Conservation (phyloP, 2,797 vertebrate genomes). For the Oreonectes daqikongensis region DNA sequence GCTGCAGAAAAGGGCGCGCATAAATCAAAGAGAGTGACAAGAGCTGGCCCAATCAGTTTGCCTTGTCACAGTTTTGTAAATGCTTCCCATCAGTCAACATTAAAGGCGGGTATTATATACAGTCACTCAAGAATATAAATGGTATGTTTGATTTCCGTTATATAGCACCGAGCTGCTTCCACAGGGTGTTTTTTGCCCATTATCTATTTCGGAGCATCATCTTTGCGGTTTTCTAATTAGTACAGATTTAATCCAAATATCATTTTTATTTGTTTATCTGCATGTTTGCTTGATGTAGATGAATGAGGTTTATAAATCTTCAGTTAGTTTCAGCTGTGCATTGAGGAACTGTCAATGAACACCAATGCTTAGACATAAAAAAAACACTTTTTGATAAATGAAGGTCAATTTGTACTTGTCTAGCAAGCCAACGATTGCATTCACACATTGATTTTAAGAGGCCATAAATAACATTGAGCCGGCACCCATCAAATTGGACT, state of each 20-base stretch:
- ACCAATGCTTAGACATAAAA: slow-evolving; percentile 18
- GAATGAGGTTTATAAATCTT: slow-evolving; percentile 24
- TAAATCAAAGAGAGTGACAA: slow-evolving; percentile 51
- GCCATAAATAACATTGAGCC: slow-evolving; percentile 37
- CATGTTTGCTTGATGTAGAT: background rate
- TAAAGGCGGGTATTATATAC: slow-evolving; percentile 20
- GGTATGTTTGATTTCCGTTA: background rate
- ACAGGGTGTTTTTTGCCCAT: background rate
- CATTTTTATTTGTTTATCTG: background rate
- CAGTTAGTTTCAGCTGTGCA: slow-evolving; percentile 18
- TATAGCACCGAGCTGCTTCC: background rate
- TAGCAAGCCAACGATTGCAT: slow-evolving; percentile 38
- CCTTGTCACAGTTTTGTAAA: slow-evolving; percentile 39
- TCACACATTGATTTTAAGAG: slow-evolving; percentile 40
- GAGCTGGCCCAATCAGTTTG: slow-evolving; percentile 38
- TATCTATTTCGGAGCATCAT: background rate
- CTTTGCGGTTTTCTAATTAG: background rate
- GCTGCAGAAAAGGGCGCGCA: slow-evolving; percentile 38
- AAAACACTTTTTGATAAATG: slow-evolving; percentile 45
- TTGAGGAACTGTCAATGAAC: slow-evolving; percentile 36
- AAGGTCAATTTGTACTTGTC: slow-evolving; percentile 49
- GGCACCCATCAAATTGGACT: slow-evolving; percentile 19
- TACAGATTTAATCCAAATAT: background rate
- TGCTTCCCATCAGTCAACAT: slow-evolving; percentile 38
- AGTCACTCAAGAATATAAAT: slow-evolving; percentile 16